Evolutionary conservation across 2,113 vertebrate species (phyloP), one percentile per base, ranked within the genome.

Genomic region (Amphiprion percula): DNA sequence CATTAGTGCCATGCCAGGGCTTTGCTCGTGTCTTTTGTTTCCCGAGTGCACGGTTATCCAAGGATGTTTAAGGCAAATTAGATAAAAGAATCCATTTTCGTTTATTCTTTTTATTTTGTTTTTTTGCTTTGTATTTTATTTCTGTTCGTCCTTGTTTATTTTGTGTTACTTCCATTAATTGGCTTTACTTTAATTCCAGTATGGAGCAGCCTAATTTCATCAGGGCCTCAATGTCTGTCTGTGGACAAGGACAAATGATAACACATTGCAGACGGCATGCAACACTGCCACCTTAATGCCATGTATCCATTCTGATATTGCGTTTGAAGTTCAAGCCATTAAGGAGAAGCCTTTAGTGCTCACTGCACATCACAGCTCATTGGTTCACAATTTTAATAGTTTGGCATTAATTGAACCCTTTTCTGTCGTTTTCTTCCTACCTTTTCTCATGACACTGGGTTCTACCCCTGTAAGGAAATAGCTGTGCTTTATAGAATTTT

Each of bases 221-320:
- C 96, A 93, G 93, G 84, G 88, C 91, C 88, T 90, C 94, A 93
- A 92, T 88, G 92, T 96, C 96, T 94, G 92, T 66, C 94, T 91
- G 21, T 89, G 92, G 96, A 96, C 96, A 96, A 96, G 95, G 96
- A 98, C 95, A 97, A 97, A 98, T 96, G 96, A 94, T 84, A 86
- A 86, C 94, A 90, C 95, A 94, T 94, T 94, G 91, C 87, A 87
- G 87, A 94, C 93, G 94, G 96, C 95, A 96, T 96, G 96, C 95
- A 94, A 96, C 94, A 91, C 92, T 96, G 94, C 92, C 95, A 94
- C 92, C 93, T 94, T 97, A 97, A 97, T 97, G 95, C 95, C 94
- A 96, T 86, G 86, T 96, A 96, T 97, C 96, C 96, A 92, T 96
- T 96, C 96, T 94, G 92, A 94, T 95, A 96, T 95, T 95, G 92